Percentiles rank a stretch among this genome's conserved stretches.
These are phyloP conservation scores for Allobates femoralis DNA, from an alignment of 2,797 vertebrate genomes.

Conservation along the genomic window DNA sequence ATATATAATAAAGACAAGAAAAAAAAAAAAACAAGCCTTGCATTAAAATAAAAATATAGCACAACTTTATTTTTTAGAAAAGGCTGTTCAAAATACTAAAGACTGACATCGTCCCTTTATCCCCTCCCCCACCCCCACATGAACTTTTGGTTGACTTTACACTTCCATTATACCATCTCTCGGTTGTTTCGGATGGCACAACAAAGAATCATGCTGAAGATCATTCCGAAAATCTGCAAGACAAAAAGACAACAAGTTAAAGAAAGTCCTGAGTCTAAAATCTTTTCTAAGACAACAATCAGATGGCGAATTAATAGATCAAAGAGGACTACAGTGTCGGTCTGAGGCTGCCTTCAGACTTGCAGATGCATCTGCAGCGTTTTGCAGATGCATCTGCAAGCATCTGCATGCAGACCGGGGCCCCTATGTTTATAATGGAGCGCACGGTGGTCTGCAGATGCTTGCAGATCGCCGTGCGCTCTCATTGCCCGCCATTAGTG, in stretches of 20 bases:
- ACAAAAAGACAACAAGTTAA: conserved; percentile 5
- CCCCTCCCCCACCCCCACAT: conserved; percentile 60
- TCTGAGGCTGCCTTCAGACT: too few relatives aligned
- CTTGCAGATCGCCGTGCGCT: too few relatives aligned
- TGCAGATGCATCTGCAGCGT: too few relatives aligned
- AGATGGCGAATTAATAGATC: too few relatives aligned
- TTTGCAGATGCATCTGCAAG: too few relatives aligned
- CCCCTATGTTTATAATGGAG: too few relatives aligned
- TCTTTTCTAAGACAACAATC: neutral
- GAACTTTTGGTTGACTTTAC: neutral
- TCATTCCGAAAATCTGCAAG: conserved; percentile 93
- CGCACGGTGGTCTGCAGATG: too few relatives aligned
- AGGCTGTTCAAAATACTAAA: conserved; percentile 72
- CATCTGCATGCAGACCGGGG: too few relatives aligned
- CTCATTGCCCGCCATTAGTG: too few relatives aligned
- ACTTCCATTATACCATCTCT: conserved; percentile 87
- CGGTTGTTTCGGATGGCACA: conserved; percentile 92
- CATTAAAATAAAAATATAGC: conserved; percentile 68
- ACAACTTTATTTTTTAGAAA: conserved; percentile 64
- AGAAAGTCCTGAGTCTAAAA: neutral
- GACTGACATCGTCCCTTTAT: conserved; percentile 31
- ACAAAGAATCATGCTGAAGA: conserved; percentile 96
- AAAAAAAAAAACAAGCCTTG: conserved; percentile 61
- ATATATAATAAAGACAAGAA: conserved; percentile 57
- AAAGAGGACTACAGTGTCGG: too few relatives aligned